A percentile compares a stretch with the other conserved stretches of the same genome.
Conservation (phyloP, 2,888 invertebrate species). For the Steinernema carpocapsae region DNA sequence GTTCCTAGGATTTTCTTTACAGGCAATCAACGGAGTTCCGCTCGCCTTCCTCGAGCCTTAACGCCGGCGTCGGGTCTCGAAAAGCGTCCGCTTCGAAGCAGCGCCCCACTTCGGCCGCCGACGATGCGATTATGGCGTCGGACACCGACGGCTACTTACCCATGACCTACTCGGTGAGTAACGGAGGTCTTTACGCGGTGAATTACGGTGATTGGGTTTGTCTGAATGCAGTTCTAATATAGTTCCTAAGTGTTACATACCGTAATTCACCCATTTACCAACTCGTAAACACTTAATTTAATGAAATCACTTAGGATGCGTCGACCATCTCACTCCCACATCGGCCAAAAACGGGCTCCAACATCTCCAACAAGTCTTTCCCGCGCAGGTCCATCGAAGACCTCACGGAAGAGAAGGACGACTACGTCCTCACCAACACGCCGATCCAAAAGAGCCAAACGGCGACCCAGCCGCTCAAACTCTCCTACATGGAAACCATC, state of each 20-base stretch:
- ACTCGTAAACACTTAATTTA: too few species aligned
- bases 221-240: too few species aligned
- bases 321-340: slow-evolving; percentile 21
- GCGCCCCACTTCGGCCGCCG: slow-evolving; percentile 1
- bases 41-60: slow-evolving; percentile 15
- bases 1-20: too few species aligned
- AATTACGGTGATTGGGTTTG: too few species aligned
- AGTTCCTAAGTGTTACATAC: too few species aligned
- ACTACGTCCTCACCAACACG: slow-evolving; percentile 11
- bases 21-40: slow-evolving; percentile 20
- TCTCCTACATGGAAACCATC: slow-evolving; percentile 28
- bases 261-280: too few species aligned
- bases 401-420: slow-evolving; percentile 1
- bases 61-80: slow-evolving; percentile 21
- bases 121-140: background rate
- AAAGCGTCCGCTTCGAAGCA: slow-evolving; percentile 17
- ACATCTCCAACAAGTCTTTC: background rate
- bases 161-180: slow-evolving; percentile 30
- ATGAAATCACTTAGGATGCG: slow-evolving; percentile 3
- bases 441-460: background rate
- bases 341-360: slow-evolving; percentile 5
- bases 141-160: slow-evolving; percentile 31
- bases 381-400: background rate
- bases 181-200: background rate
- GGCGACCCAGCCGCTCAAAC: background rate